Percentiles rank a stretch among this genome's conserved stretches.
These are phyloP conservation scores for Mastacembelus armatus DNA, from an alignment of 2,797 vertebrate species.

Conservation along the genomic window DNA sequence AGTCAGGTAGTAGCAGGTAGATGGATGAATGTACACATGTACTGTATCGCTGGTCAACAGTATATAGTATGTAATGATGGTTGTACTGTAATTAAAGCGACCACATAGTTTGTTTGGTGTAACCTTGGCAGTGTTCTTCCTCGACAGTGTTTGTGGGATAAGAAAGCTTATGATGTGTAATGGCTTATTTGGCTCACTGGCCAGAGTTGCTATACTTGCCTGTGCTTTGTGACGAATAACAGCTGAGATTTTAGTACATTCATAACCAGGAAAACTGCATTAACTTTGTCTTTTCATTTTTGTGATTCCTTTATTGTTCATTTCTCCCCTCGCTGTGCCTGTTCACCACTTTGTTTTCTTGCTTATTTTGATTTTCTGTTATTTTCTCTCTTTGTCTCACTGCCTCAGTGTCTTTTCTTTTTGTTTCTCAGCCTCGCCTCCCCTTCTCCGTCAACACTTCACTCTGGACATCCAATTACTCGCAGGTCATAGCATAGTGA, in stretches of 20 bases:
- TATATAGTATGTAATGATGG: neutral
- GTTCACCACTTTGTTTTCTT: slow-evolving; percentile 45
- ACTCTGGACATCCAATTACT: slow-evolving; percentile 85
- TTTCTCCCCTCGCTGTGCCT: neutral
- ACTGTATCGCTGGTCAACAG: slow-evolving; percentile 25
- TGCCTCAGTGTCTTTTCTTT: slow-evolving; percentile 32
- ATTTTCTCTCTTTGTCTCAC: slow-evolving; percentile 43
- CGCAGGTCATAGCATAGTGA: slow-evolving; percentile 78
- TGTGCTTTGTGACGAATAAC: slow-evolving; percentile 54
- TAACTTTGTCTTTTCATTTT: slow-evolving; percentile 26
- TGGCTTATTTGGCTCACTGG: slow-evolving; percentile 67
- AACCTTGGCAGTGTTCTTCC: slow-evolving; percentile 47
- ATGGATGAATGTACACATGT: slow-evolving; percentile 33
- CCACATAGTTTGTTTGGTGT: slow-evolving; percentile 42
- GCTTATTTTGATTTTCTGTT: slow-evolving; percentile 54
- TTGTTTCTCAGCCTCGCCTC: slow-evolving; percentile 45
- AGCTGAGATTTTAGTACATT: slow-evolving; percentile 34
- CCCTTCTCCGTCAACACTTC: slow-evolving; percentile 73
- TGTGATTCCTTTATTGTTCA: slow-evolving; percentile 1
- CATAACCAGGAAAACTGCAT: slow-evolving; percentile 20
- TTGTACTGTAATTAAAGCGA: slow-evolving; percentile 35
- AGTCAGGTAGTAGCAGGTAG: slow-evolving; percentile 42
- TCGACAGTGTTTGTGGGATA: slow-evolving; percentile 49
- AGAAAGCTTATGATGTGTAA: slow-evolving; percentile 59
- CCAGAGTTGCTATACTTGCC: slow-evolving; percentile 31